phyloP scores from a whole-genome alignment of 1,140 invertebrate species.

The Tenebrio molitor region DNA sequence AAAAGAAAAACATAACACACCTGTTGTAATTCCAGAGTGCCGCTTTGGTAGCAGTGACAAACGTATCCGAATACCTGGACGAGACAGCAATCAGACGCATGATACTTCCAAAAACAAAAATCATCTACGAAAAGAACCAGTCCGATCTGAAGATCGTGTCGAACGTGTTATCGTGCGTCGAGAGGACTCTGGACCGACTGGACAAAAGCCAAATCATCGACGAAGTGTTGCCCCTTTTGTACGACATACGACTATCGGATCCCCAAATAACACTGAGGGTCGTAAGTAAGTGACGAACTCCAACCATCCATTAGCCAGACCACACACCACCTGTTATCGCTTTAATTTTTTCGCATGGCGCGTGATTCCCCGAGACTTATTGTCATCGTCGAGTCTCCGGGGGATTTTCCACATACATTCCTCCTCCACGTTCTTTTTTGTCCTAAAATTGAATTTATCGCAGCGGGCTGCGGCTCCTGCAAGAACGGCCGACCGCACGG shows the following conservation, averaged over 20 bases:
- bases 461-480: neutral
- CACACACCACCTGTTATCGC: neutral
- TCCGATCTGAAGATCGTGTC: constrained; percentile 82
- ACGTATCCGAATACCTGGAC: constrained; percentile 88
- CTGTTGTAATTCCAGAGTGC: constrained; percentile 77
- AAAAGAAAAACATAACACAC: too few relatives aligned
- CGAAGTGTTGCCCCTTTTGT: constrained; percentile 92
- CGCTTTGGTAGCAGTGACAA: constrained; percentile 89
- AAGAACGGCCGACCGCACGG: too few relatives aligned
- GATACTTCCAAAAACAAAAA: constrained; percentile 89
- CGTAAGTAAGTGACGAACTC: constrained; percentile 80
- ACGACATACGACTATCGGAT: constrained; percentile 88
- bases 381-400: neutral
- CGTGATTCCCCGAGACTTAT: neutral
- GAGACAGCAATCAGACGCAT: constrained; percentile 85
- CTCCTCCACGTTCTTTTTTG: neutral
- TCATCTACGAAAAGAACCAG: constrained; percentile 89
- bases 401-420: neutral
- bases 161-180: constrained; percentile 82
- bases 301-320: neutral
- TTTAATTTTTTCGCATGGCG: neutral
- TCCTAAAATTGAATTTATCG: constrained; percentile 20
- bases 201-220: constrained; percentile 92
- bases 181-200: constrained; percentile 84
- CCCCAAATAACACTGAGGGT: constrained; percentile 84